Evolutionary conservation across 2,113 vertebrate genomes (phyloP).

Genomic region (Corydoras sp.): DNA sequence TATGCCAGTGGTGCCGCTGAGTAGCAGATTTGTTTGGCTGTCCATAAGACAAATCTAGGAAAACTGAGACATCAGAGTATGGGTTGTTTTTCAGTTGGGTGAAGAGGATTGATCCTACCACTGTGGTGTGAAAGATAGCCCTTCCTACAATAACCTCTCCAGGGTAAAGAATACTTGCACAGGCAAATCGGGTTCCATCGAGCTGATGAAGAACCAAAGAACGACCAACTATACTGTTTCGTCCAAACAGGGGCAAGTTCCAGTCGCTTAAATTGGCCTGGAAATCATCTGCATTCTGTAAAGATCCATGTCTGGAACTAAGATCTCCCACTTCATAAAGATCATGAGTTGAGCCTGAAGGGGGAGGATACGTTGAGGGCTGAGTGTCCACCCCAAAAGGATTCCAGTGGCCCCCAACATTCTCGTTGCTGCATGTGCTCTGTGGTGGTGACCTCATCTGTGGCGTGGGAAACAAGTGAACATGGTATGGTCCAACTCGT

Average conservation of each 20-base stretch:
- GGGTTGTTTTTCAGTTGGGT: conserved; percentile 59
- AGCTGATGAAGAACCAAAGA: conserved; percentile 65
- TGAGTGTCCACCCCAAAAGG: conserved; percentile 57
- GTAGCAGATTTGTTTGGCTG: conserved; percentile 45
- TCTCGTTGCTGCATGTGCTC: conserved; percentile 60
- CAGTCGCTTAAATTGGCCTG: conserved; percentile 55
- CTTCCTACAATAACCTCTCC: conserved; percentile 55
- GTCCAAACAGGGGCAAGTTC: conserved; percentile 71
- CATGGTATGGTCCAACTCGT: conserved; percentile 55
- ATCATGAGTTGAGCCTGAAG: conserved; percentile 62
- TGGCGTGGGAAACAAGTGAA: conserved; percentile 67
- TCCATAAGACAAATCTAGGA: conserved; percentile 62
- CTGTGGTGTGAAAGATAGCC: conserved; percentile 58
- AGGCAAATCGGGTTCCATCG: conserved; percentile 52
- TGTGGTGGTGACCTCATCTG: conserved; percentile 38
- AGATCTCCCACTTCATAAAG: conserved; percentile 70
- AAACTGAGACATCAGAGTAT: conserved; percentile 70
- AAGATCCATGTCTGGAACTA: conserved; percentile 60
- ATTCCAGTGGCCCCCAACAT: conserved; percentile 69
- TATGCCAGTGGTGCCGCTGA: conserved; percentile 67
- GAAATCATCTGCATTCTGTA: conserved; percentile 33
- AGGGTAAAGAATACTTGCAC: conserved; percentile 62
- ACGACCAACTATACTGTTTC: conserved; percentile 70
- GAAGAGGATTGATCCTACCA: conserved; percentile 66
- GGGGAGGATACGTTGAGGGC: conserved; percentile 52